phyloP scores from a whole-genome alignment of 2,888 invertebrate genomes.

The Troilus luridus region DNA sequence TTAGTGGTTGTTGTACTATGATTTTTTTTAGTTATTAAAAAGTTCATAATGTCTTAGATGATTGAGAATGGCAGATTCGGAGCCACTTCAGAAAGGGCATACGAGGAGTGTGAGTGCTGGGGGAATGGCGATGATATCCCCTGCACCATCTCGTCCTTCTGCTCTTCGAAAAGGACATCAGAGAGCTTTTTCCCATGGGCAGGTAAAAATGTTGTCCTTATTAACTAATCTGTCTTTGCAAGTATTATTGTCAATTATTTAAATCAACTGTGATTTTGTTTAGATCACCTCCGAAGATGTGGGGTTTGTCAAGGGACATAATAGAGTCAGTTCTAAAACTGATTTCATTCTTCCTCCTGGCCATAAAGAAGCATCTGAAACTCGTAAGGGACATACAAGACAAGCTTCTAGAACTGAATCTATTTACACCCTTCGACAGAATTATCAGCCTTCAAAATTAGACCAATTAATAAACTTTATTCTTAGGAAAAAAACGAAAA shows the following conservation, averaged over 20 bases:
- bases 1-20: background rate
- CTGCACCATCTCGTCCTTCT: conserved; percentile 75
- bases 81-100: conserved; percentile 71
- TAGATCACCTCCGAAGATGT: conserved; percentile 63
- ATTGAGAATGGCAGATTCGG: conserved; percentile 64
- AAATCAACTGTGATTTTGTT: conserved; percentile 3
- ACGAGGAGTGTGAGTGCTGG: conserved; percentile 90
- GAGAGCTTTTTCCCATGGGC: conserved; percentile 89
- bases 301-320: conserved; percentile 76
- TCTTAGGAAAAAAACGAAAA: conserved; percentile 72
- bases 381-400: conserved; percentile 81
- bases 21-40: background rate
- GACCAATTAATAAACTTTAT: conserved; percentile 77
- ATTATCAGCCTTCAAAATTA: conserved; percentile 81
- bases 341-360: conserved; percentile 91
- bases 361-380: conserved; percentile 78
- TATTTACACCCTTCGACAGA: conserved; percentile 87
- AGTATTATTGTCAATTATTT: background rate
- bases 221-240: no score
- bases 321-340: conserved; percentile 86
- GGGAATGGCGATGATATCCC: conserved; percentile 72
- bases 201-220: conserved; percentile 74
- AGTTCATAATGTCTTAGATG: conserved; percentile 59
- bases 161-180: conserved; percentile 83
- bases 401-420: conserved; percentile 91